Conservation (phyloP, 2,797 vertebrate genomes). For the Cynodonichthys magdalenae region DNA sequence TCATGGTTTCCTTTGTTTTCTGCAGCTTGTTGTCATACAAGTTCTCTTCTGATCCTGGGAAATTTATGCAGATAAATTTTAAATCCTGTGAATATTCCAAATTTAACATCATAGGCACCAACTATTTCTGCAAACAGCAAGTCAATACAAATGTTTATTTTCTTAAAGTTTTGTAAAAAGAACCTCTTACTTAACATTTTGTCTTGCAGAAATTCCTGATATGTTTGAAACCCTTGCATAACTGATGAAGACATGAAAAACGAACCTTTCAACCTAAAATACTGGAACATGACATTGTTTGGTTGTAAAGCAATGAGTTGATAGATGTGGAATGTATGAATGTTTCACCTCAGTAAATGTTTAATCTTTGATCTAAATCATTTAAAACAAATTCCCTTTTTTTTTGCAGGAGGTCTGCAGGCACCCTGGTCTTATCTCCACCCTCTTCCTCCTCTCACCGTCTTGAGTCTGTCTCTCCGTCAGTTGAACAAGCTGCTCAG, state of each 20-base stretch:
- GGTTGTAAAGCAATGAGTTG: conserved; percentile 56
- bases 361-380: conserved; percentile 71
- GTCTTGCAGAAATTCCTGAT: background rate
- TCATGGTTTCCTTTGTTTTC: too few species aligned
- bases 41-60: too few species aligned
- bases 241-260: conserved; percentile 1
- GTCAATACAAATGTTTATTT: too few species aligned
- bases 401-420: conserved; percentile 61
- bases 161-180: too few species aligned
- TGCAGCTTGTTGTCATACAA: too few species aligned
- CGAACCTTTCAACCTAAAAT: conserved; percentile 12
- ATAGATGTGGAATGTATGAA: conserved; percentile 68
- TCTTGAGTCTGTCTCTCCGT: conserved; percentile 45
- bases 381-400: conserved; percentile 59
- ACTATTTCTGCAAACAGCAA: too few species aligned
- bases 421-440: conserved; percentile 43
- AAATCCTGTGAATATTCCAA: too few species aligned
- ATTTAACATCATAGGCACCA: too few species aligned
- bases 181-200: too few species aligned
- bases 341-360: conserved; percentile 78
- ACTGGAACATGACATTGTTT: conserved; percentile 43
- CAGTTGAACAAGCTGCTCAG: conserved; percentile 80
- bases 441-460: conserved; percentile 2
- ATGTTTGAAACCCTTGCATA: background rate
- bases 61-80: too few species aligned